Base-by-base conservation (phyloP, 2,888 invertebrate species). In the Troides oblongomaculatus region DNA sequence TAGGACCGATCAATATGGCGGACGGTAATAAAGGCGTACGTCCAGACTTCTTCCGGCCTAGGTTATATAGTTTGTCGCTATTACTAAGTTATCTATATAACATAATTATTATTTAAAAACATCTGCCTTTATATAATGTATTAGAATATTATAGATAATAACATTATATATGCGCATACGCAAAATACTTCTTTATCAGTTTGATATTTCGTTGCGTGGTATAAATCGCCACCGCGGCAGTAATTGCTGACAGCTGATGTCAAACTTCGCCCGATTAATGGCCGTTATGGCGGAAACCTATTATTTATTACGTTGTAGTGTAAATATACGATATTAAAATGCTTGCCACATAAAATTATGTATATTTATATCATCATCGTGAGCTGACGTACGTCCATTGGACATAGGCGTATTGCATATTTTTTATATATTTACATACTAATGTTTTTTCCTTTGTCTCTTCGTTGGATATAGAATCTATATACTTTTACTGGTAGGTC, bases 221-320 rank as follows among this genome's bases (percentile, higher is more conserved):
- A 70, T 70, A 70, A 70, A 70, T 70, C 62, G 66, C 46, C n/a
- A 56, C 59, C 66, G 60, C 30, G 63, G 60, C 70, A 66, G 66
- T 70, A 60, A 70, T 70, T 66, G 63, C 60, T 60, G 70, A 70
- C 70, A 64, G 66, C 59, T 66, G 56, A 66, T 66, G 70, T 70
- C 70, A 66, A 66, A 59, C 59, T 66, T 63, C 60, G 43, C 56
- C 53, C 53, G 53, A 66, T 59, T 56, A 60, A 70, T 70, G 66
- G 30, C 43, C 60, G 43, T 66, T 66, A 66, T 21, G 30, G 53
- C 58, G 56, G 25, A 58, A 56, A 39, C 23, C 43, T 64, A 66
- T 63, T 59, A 66, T 66, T 70, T 64, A 70, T 66, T 23, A 6
- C 18, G 25, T 36, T 43, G 12, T 46, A 18, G 4, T 64, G 53